Evolutionary conservation across 2,888 invertebrate genomes (phyloP).

Genomic region (Drymonia ruficornis): DNA sequence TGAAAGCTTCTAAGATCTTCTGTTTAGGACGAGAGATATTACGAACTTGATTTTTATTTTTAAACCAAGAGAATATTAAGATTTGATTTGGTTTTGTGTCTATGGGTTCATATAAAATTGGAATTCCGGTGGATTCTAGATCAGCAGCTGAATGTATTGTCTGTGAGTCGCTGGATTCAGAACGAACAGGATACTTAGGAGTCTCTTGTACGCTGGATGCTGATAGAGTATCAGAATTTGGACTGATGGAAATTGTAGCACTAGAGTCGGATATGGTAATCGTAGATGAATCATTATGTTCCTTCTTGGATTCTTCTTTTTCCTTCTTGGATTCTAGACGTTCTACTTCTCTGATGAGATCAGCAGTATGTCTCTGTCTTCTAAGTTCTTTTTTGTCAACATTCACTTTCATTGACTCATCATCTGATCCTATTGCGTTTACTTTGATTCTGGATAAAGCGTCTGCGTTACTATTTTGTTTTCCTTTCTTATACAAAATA

Average conservation of each 20-base stretch:
- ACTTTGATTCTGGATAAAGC: background rate
- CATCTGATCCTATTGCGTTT: background rate
- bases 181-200: background rate
- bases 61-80: background rate
- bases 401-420: background rate
- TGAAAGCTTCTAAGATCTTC: background rate
- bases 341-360: no score
- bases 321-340: no score
- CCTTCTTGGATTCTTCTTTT: no score
- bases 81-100: constrained; percentile 1
- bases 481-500: background rate
- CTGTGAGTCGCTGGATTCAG: background rate
- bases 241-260: no score
- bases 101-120: background rate
- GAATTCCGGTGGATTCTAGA: background rate
- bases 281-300: no score
- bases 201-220: no score
- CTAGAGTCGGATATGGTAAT: no score
- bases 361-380: constrained; percentile 30
- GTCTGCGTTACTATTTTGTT: background rate
- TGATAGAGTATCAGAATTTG: no score
- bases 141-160: background rate
- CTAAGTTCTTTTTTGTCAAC: constrained; percentile 11
- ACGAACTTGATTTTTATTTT: background rate
- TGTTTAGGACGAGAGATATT: constrained; percentile 22